Evolutionary conservation across 92 coral and sea anemone genomes (phyloP), one percentile per base, ranked within the genome.

Genomic region (Porites lobata): DNA sequence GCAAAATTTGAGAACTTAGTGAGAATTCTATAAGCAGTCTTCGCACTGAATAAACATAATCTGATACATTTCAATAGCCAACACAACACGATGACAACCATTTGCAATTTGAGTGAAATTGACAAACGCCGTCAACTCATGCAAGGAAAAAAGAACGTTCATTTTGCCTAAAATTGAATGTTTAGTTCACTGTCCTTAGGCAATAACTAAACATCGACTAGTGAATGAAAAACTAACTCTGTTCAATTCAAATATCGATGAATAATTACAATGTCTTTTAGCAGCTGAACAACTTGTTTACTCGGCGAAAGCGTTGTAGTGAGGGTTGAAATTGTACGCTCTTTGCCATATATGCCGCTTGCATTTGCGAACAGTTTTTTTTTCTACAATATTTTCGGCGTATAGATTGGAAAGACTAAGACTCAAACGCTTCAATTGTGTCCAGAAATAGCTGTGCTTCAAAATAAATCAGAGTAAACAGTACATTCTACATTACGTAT

Each of bases 391-490:
- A 1, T 82, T 82, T 72, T 72, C 13, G 29, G 43, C 69, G 17
- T 69, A 22, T 7, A 67, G 6, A 50, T 22, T 14, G 8, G 10
- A 70, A n/a, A 8, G 13, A 9, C 17, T 1, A 24, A 32, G 47
- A 22, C 17, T 58, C 58, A 5, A 70, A 56, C 56, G 7, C 59
- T 72, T 50, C 13, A 52, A 17, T 21, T 74, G 14, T 69, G 56
- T 8, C 22, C 75, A 59, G 69, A 32, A 21, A 72, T 52, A 76
- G 64, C 50, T 71, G 32, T 50, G 15, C 65, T 17, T 69, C 62
- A 86, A 86, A 62, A 81, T 67, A 81, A 81, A 65, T 81, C 89
- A 73, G 88, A 13, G 54, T 54, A 75, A 75, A 86, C 68, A 90
- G 81, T 38, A 38, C 62, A 54, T 64, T 53, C 12, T 11, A 62